A percentile compares a stretch with the other conserved stretches of the same genome.
These are phyloP conservation scores for Leptopterna dolabrata DNA, from an alignment of 2,888 invertebrate species.

Conservation along the genomic window DNA sequence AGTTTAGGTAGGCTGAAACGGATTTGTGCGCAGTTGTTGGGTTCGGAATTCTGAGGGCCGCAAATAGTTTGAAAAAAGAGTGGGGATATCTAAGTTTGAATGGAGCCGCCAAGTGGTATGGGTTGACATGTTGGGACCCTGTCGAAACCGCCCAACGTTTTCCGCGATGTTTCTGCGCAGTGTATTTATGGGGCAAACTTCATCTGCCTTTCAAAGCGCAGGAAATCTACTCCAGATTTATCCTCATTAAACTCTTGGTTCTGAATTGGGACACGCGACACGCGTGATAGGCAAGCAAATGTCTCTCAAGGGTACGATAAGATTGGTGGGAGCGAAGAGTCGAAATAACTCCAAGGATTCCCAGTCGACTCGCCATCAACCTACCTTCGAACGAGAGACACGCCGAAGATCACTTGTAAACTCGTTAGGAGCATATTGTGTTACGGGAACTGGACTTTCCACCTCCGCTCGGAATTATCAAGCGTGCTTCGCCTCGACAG, in stretches of 20 bases:
- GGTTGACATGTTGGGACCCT: too few relatives aligned
- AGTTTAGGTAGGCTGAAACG: too few relatives aligned
- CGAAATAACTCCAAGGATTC: neutral
- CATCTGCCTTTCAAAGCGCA: neutral
- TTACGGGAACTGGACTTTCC: conserved; percentile 25
- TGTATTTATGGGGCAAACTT: neutral
- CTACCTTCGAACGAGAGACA: neutral
- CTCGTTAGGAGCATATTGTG: conserved; percentile 45
- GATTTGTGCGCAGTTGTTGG: too few relatives aligned
- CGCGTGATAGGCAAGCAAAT: conserved; percentile 27
- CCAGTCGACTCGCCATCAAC: neutral
- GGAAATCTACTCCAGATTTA: neutral
- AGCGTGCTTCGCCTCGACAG: neutral
- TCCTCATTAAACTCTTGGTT: neutral
- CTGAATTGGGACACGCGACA: neutral
- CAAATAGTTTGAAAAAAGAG: too few relatives aligned
- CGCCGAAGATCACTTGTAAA: conserved; percentile 40
- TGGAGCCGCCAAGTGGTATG: too few relatives aligned
- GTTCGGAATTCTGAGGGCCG: too few relatives aligned
- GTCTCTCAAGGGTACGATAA: neutral
- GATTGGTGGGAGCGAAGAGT: neutral
- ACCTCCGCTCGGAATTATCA: conserved; percentile 8
- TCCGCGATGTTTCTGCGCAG: too few relatives aligned
- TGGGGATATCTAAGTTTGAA: too few relatives aligned
- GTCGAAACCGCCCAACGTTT: too few relatives aligned